These are phyloP conservation scores for Antheraea pernyi DNA, from an alignment of 1,140 invertebrate species.

Conservation along the genomic window DNA sequence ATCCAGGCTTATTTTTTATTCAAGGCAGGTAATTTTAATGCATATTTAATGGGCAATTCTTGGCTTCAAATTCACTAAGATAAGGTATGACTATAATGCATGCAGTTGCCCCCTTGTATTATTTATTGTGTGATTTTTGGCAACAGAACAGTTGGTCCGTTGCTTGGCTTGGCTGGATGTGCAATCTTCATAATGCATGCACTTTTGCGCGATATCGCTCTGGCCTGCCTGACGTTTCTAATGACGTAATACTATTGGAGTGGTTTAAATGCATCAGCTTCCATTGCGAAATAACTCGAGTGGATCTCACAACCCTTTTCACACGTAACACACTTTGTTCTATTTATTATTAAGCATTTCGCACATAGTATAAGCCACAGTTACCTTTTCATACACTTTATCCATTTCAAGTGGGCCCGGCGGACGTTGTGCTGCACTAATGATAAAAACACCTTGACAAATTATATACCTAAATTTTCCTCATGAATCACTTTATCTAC, in stretches of 20 bases:
- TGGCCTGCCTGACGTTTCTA: constrained; percentile 9
- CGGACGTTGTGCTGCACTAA: too few species aligned
- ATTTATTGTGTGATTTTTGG: constrained; percentile 79
- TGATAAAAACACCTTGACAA: too few species aligned
- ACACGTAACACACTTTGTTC: not conserved
- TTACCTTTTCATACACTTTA: not conserved
- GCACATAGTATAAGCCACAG: not conserved
- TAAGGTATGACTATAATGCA: constrained; percentile 76
- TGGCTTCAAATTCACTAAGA: constrained; percentile 78
- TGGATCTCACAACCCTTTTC: constrained; percentile 7
- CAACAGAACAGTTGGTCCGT: constrained; percentile 59
- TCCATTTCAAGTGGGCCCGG: too few species aligned
- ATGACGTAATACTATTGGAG: constrained; percentile 15
- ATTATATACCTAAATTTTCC: too few species aligned
- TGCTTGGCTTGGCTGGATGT: constrained; percentile 73
- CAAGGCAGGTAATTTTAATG: constrained; percentile 77
- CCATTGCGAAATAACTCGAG: constrained; percentile 10
- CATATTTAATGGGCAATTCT: constrained; percentile 78
- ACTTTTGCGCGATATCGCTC: constrained; percentile 51
- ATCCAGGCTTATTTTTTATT: constrained; percentile 65
- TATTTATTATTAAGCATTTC: not conserved
- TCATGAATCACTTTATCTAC: too few species aligned
- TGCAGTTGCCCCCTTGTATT: constrained; percentile 68
- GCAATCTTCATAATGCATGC: constrained; percentile 78
- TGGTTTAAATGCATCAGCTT: constrained; percentile 14